Evolutionary conservation across 2,888 invertebrate genomes (phyloP).

Genomic region (Petrolisthes manimaculis): DNA sequence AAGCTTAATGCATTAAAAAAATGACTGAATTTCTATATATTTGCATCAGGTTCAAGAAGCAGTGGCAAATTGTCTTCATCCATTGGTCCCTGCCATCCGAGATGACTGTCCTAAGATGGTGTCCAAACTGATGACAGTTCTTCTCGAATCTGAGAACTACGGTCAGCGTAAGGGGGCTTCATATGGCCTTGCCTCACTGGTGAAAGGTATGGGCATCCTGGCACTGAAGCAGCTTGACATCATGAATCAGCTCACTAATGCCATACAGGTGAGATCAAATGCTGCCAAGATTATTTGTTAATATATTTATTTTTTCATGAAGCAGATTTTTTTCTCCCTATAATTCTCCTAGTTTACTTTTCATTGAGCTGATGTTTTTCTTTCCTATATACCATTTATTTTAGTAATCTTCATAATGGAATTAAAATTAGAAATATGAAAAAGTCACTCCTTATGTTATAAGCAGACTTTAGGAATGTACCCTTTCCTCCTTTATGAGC

Average conservation of each 20-base stretch:
- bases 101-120: constrained; percentile 90
- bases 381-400: not conserved
- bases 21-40: no score
- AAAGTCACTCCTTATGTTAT: no score
- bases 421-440: no score
- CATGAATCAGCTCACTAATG: constrained; percentile 91
- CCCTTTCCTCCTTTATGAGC: no score
- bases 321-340: not conserved
- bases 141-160: constrained; percentile 91
- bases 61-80: constrained; percentile 94
- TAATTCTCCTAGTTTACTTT: not conserved
- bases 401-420: no score
- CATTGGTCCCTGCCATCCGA: constrained; percentile 91
- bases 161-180: constrained; percentile 96
- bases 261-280: constrained; percentile 76
- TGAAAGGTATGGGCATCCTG: constrained; percentile 96
- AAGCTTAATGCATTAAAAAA: no score
- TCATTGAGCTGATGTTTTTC: not conserved
- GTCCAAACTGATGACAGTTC: constrained; percentile 85
- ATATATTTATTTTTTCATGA: not conserved
- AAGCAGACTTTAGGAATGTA: no score
- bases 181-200: constrained; percentile 93
- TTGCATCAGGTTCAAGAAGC: constrained; percentile 90
- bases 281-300: not conserved
- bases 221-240: constrained; percentile 95